These are phyloP conservation scores for Tenodera sinensis DNA, from an alignment of 2,888 invertebrate species.

Conservation along the genomic window DNA sequence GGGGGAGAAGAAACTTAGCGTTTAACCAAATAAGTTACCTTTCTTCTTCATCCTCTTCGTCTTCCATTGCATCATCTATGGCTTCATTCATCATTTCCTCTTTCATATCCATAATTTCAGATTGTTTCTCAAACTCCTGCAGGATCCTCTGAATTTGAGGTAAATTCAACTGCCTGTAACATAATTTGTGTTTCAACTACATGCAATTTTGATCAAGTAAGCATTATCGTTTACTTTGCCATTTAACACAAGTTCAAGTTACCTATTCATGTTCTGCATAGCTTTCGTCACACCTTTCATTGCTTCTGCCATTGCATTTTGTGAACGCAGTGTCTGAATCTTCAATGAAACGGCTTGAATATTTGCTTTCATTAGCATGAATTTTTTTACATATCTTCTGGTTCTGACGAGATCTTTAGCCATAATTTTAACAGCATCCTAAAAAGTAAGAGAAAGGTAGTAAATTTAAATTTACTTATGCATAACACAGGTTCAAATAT, in stretches of 20 bases:
- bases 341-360: slow-evolving; percentile 97
- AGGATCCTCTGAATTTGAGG: slow-evolving; percentile 98
- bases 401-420: slow-evolving; percentile 97
- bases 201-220: not conserved
- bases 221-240: not conserved
- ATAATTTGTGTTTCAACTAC: not conserved
- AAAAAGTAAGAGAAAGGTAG: slow-evolving; percentile 20
- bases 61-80: slow-evolving; percentile 99
- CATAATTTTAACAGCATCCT: slow-evolving; percentile 99
- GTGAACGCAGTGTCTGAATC: slow-evolving; percentile 95
- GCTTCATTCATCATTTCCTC: slow-evolving; percentile 99
- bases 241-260: not conserved
- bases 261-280: slow-evolving; percentile 96
- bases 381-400: slow-evolving; percentile 92
- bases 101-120: slow-evolving; percentile 99
- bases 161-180: slow-evolving; percentile 78
- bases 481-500: too few relatives aligned
- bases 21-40: slow-evolving; percentile 53
- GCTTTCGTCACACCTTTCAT: slow-evolving; percentile 99
- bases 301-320: slow-evolving; percentile 98
- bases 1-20: too few relatives aligned
- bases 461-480: too few relatives aligned
- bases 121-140: slow-evolving; percentile 98
- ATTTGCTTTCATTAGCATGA: slow-evolving; percentile 99
- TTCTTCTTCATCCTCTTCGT: slow-evolving; percentile 96